Base-by-base conservation (phyloP, 2,888 invertebrate genomes). In the Spodoptera littoralis region DNA sequence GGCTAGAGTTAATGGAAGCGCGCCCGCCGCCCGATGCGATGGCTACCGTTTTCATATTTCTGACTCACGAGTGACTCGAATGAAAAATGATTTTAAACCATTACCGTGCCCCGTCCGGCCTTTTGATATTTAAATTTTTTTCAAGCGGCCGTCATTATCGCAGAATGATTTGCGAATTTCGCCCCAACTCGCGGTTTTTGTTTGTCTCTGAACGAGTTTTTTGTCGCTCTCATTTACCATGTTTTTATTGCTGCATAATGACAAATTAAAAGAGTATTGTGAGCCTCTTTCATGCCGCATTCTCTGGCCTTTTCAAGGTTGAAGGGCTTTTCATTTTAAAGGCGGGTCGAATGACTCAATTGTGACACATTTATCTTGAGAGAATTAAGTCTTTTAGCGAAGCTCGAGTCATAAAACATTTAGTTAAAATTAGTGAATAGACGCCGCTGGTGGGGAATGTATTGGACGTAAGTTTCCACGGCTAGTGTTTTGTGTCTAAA, bases 71-170 rank as follows among this genome's bases (percentile, higher is more conserved):
- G 89, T 91, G 93, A 91, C 90, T 92, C 90, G 91, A 90, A 94
- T 94, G 94, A 94, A 94, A 94, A 94, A 94, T 94, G 94, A 92
- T 92, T 94, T 94, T 93, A 94, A 94, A 94, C 94, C 94, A 94
- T 94, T 94, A 94, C 88, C 89, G 90, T 85, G 92, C 90, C 92
- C 91, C 93, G 94, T 92, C 94, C 94, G 91, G 91, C 90, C 94
- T 94, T 94, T 94, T 94, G 93, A 94, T 94, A 94, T 94, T 94
- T 94, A 94, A 94, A 92, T 94, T 94, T 93, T 93, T 94, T 94
- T 93, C 91, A 93, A 94, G 94, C 93, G 93, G 89, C 89, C 91
- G 84, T 94, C 93, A 94, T 94, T 94, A 94, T 85, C 89, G 83
- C 85, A 86, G 91, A 85, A 93, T 94, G 94, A 94, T 93, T 92